phyloP scores from a whole-genome alignment of 2,888 invertebrate species.

The Patella ulyssiponensis region DNA sequence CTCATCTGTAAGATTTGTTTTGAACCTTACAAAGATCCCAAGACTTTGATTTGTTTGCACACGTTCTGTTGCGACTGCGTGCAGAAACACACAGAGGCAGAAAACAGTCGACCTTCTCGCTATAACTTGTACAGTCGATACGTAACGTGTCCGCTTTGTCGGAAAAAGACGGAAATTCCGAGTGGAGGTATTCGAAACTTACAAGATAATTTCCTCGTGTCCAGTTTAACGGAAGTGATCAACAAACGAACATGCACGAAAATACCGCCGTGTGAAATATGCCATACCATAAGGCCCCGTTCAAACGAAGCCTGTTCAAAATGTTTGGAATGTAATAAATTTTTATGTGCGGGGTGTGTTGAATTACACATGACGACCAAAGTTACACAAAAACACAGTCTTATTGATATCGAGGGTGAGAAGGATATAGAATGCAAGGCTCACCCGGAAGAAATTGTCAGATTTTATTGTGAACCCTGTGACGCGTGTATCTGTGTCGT shows the following conservation, averaged over 20 bases:
- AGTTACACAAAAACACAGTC: conserved; percentile 68
- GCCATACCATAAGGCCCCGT: conserved; percentile 50
- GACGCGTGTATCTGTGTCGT: conserved; percentile 70
- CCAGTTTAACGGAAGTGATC: conserved; percentile 67
- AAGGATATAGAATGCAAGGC: conserved; percentile 70
- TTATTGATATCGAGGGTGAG: conserved; percentile 70
- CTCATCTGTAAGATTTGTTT: conserved; percentile 70
- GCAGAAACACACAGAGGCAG: conserved; percentile 67
- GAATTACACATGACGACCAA: conserved; percentile 67
- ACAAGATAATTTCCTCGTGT: conserved; percentile 70
- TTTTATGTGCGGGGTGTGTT: conserved; percentile 68
- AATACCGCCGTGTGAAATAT: conserved; percentile 65
- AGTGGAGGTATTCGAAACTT: conserved; percentile 67
- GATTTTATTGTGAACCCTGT: conserved; percentile 71
- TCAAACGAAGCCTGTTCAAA: conserved; percentile 65
- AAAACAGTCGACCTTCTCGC: conserved; percentile 53
- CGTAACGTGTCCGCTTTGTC: conserved; percentile 69
- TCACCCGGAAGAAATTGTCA: conserved; percentile 67
- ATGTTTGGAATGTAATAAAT: conserved; percentile 70
- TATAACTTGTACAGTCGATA: conserved; percentile 64
- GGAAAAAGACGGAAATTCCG: conserved; percentile 69
- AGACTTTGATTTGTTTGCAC: conserved; percentile 69
- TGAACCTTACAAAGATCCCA: conserved; percentile 68
- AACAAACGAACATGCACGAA: conserved; percentile 48
- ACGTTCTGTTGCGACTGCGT: conserved; percentile 70